phyloP scores from a whole-genome alignment of 2,888 invertebrate species.

The Stenichneumon culpator region DNA sequence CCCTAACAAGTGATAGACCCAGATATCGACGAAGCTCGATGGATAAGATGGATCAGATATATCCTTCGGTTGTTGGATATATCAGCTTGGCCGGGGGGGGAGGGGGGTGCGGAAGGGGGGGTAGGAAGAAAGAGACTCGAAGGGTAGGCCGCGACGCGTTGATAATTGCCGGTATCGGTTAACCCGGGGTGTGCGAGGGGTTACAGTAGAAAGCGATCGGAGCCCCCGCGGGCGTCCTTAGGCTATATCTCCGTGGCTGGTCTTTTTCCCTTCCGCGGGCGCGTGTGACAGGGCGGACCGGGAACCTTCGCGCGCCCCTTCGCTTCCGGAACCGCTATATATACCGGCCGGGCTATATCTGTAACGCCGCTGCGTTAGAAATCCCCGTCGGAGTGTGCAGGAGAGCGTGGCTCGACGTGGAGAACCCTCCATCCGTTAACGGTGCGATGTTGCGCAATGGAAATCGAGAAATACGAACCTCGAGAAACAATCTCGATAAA shows the following conservation, averaged over 20 bases:
- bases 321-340: conserved; percentile 79
- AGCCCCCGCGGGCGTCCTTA: conserved; percentile 69
- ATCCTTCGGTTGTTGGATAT: conserved; percentile 20
- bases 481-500: conserved; percentile 9
- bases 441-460: conserved; percentile 32
- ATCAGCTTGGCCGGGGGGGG: not conserved
- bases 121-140: conserved; percentile 45
- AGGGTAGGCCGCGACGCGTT: conserved; percentile 82
- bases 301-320: conserved; percentile 83
- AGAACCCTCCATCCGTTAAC: conserved; percentile 45
- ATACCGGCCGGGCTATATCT: conserved; percentile 35
- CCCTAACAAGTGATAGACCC: conserved; percentile 20
- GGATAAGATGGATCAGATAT: conserved; percentile 30
- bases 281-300: conserved; percentile 75
- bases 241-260: conserved; percentile 52
- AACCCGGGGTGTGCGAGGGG: conserved; percentile 80
- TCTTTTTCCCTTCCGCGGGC: conserved; percentile 76
- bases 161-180: conserved; percentile 85
- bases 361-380: conserved; percentile 30
- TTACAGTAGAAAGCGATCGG: conserved; percentile 73
- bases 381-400: conserved; percentile 34
- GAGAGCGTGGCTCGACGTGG: conserved; percentile 29
- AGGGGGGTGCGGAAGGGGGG: conserved; percentile 7
- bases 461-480: conserved; percentile 1
- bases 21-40: conserved; percentile 19